phyloP scores from a whole-genome alignment of 2,113 vertebrate genomes.

The Scortum barcoo region DNA sequence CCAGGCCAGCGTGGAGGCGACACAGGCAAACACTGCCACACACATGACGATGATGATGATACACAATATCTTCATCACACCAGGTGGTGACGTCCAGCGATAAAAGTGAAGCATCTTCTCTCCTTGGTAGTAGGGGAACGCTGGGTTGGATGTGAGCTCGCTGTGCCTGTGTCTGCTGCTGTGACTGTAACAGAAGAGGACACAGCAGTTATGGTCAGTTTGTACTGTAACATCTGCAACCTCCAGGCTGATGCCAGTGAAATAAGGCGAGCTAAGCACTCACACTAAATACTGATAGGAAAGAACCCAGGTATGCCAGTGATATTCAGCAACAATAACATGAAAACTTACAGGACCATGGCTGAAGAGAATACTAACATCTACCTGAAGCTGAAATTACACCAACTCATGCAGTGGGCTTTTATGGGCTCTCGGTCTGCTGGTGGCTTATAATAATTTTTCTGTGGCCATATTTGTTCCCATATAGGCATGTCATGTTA shows the following conservation, averaged over 20 bases:
- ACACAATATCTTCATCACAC: constrained; percentile 92
- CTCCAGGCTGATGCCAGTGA: neutral
- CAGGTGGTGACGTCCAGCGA: constrained; percentile 91
- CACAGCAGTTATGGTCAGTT: neutral
- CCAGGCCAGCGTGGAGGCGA: constrained; percentile 92
- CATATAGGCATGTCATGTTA: too few relatives aligned
- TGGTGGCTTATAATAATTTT: too few relatives aligned
- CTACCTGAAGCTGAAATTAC: neutral
- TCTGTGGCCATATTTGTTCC: too few relatives aligned
- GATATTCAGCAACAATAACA: too few relatives aligned
- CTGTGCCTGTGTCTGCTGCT: constrained; percentile 85
- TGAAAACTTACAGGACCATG: too few relatives aligned
- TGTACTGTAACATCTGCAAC: neutral
- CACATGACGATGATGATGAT: constrained; percentile 91
- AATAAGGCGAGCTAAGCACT: neutral
- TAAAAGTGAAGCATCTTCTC: constrained; percentile 89
- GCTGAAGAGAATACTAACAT: neutral
- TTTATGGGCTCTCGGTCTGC: too few relatives aligned
- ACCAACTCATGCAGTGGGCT: neutral
- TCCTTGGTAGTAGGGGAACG: constrained; percentile 86
- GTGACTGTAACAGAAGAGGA: constrained; percentile 77
- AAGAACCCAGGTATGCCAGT: neutral
- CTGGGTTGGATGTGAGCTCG: constrained; percentile 83
- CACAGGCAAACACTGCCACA: constrained; percentile 91
- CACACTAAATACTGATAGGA: neutral